Conservation (phyloP, 92 coral and sea anemone genomes). For the Porites rus region DNA sequence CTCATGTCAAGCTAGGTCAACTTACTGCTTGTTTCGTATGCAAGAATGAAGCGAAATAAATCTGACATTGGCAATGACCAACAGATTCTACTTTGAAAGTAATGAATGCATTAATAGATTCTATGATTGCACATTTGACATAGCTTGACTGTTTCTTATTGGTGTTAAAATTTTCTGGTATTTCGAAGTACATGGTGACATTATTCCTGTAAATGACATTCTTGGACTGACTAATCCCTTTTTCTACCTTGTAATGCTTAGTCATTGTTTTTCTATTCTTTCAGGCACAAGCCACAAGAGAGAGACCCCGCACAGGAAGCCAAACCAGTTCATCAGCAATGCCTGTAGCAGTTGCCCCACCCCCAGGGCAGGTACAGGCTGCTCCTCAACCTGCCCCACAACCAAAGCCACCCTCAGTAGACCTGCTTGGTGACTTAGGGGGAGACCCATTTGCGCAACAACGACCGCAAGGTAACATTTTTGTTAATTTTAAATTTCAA, state of each 20-base stretch:
- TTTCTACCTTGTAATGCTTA: background rate
- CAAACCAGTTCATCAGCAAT: constrained; percentile 54
- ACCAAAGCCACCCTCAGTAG: constrained; percentile 75
- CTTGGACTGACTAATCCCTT: background rate
- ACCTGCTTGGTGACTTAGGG: constrained; percentile 92
- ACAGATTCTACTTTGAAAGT: too few species aligned
- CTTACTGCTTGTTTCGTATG: too few species aligned
- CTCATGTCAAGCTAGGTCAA: too few species aligned
- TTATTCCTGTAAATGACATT: background rate
- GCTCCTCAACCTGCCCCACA: constrained; percentile 71
- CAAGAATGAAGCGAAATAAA: too few species aligned
- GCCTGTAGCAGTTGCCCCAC: constrained; percentile 62
- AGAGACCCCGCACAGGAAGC: constrained; percentile 90
- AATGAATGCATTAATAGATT: too few species aligned
- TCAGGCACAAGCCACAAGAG: constrained; percentile 74
- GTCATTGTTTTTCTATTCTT: background rate
- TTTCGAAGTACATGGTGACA: too few species aligned
- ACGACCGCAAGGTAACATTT: constrained; percentile 32
- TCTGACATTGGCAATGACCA: too few species aligned
- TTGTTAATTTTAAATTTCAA: too few species aligned
- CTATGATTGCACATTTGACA: too few species aligned
- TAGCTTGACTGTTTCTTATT: too few species aligned
- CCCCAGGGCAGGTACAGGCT: constrained; percentile 56
- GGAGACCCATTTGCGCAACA: constrained; percentile 98
- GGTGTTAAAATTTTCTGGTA: too few species aligned